Evolutionary conservation across 2,113 vertebrate genomes (phyloP), one percentile per base, ranked within the genome.

Genomic region (Oryzias woworae): DNA sequence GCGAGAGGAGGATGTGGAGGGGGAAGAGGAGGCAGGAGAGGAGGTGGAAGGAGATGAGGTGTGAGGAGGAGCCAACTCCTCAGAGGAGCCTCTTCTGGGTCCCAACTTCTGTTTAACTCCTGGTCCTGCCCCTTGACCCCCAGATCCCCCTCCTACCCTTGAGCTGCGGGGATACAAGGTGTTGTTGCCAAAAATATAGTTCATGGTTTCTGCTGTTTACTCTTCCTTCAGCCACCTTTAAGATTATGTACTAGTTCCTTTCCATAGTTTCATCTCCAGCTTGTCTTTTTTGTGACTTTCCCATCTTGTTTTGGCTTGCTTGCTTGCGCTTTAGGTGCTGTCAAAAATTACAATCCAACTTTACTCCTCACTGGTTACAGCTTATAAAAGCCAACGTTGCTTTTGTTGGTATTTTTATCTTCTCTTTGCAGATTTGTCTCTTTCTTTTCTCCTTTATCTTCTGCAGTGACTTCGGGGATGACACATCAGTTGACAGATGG

Each of bases 111-210:
- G 94, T 80, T 96, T 96, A 77, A 93, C 88, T 89, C 95, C 95
- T 3, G 80, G 71, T 7, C 87, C 80, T 1, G 62, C 64, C 60
- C 87, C 89, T 84, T 95, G 94, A 91, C 93, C 92, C 54, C 91
- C 90, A 44, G 92, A 77, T 4, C 71, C 66, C 44, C 89, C 73
- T 75, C 92, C 95, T 85, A 93, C 91, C 78, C 97, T 92, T 62
- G 79, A 94, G 77, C 93, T 92, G 26, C 95, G 95, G 66, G 96
- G 94, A 92, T 96, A 96, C 53, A 96, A 89, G 48, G 95, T 95
- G 94, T 96, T 98, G 94, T 98, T 98, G 73, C 97, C 97, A 62
- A 98, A 98, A 92, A 99, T 99, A 91, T 98, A 99, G 93, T 99
- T 99, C 97, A 99, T 99, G 0, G 53, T 85, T 88, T 92, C 67